Evolutionary conservation across 1,140 invertebrate species (phyloP).

Genomic region (Cyphomyrmex costatus): DNA sequence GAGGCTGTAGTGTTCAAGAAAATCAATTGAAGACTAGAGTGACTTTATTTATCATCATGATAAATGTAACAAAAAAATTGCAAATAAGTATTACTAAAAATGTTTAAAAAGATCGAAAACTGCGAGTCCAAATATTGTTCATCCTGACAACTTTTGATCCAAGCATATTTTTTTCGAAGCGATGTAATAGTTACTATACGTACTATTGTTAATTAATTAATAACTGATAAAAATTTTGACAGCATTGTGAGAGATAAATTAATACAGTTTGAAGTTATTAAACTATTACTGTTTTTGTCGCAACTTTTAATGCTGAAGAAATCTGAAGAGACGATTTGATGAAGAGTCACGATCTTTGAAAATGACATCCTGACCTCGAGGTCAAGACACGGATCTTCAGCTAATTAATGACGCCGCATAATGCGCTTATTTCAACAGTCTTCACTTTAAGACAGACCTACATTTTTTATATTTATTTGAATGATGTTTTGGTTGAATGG

Average conservation of each 20-base stretch:
- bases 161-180: not conserved
- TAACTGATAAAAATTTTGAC: not conserved
- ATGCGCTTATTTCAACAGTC: conserved; percentile 26
- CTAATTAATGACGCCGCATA: not conserved
- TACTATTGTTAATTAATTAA: not conserved
- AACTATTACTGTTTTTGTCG: conserved; percentile 18
- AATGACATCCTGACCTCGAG: conserved; percentile 21
- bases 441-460: conserved; percentile 15
- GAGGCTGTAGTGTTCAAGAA: not conserved
- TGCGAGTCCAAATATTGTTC: not conserved
- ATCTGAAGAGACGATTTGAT: conserved; percentile 8
- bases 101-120: not conserved
- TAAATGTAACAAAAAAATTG: not conserved
- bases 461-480: conserved; percentile 36
- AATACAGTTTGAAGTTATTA: not conserved
- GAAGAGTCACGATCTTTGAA: conserved; percentile 45
- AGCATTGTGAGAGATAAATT: not conserved
- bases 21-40: not conserved
- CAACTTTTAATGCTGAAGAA: conserved; percentile 24
- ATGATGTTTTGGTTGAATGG: not conserved
- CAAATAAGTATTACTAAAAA: not conserved
- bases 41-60: not conserved
- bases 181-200: not conserved
- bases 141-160: not conserved
- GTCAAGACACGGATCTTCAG: conserved; percentile 16